A percentile compares a stretch with the other conserved stretches of the same genome.
These are phyloP conservation scores for Pao palembangensis DNA, from an alignment of 2,113 vertebrate genomes.

Conservation along the genomic window DNA sequence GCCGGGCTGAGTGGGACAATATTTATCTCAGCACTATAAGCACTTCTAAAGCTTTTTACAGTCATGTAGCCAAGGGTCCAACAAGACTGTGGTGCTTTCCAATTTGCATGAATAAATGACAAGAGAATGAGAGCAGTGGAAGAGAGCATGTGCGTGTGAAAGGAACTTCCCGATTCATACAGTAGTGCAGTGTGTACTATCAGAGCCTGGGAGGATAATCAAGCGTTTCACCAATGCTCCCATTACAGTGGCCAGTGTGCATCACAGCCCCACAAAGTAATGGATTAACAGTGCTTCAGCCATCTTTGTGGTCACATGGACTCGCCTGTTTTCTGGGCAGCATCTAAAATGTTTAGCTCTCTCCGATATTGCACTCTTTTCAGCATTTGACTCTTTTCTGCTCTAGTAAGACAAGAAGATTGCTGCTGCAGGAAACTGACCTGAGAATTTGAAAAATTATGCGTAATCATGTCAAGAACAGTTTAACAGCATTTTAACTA, in stretches of 20 bases:
- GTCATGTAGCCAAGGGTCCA: conserved; percentile 1
- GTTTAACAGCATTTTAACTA: conserved; percentile 15
- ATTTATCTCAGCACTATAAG: conserved; percentile 20
- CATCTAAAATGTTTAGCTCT: conserved; percentile 55
- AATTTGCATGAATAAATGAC: conserved; percentile 36
- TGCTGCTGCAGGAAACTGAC: neutral
- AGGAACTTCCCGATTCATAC: no score
- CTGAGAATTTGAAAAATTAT: neutral
- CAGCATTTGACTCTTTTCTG: conserved; percentile 43
- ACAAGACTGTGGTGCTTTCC: conserved; percentile 25
- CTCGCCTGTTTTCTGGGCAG: conserved; percentile 37
- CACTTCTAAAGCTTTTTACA: conserved; percentile 24
- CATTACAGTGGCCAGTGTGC: conserved; percentile 52
- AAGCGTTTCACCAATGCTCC: conserved; percentile 41
- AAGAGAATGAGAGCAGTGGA: conserved; percentile 10
- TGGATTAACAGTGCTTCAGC: conserved; percentile 63
- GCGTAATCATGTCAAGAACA: no score
- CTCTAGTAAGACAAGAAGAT: neutral
- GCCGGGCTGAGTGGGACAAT: conserved; percentile 18
- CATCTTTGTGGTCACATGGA: conserved; percentile 42
- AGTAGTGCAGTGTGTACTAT: no score
- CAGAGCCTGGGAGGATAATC: no score
- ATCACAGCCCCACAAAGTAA: conserved; percentile 54
- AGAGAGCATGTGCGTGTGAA: neutral
- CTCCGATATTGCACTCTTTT: conserved; percentile 45